Evolutionary conservation across 1,140 invertebrate species (phyloP), one percentile per base, ranked within the genome.

Genomic region (Nixonia krombeini): DNA sequence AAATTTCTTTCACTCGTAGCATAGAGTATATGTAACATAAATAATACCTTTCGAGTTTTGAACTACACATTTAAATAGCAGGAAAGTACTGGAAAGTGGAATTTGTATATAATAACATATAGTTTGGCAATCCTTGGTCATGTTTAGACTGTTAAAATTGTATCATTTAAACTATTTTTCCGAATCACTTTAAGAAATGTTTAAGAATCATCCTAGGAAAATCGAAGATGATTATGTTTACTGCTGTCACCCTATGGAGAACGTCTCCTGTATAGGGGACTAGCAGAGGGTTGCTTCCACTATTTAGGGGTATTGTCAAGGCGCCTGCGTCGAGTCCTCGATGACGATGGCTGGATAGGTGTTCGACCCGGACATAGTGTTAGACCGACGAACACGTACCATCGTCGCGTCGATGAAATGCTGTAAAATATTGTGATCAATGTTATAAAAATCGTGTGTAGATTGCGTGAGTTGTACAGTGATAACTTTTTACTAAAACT

Each of bases 341-440:
- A 80, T 82, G 80, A 76, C 76, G 75, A 80, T 72, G 70, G 72
- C 71, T 70, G 76, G 75, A 74, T 80, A 80, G 80, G 78, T 80
- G 76, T 75, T 79, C 81, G 76, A 84, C 81, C 81, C 81, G 80
- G 82, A 80, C 80, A 77, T 76, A 84, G 81, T 83, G 67, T 57
- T 72, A 74, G 76, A 73, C 70, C 78, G 70, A 76, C 72, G 38
- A 51, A 72, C 72, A 74, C 61, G 53, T 52, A 56, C 61, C 56
- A 38, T 71, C 42, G 68, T 62, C 37, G 51, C 49, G 9, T 49
- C 45, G 56, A 40, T 9, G 45, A 53, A 52, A 21, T 17, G 28
- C 37, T 33, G 12, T n/a, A 10, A 18, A 28, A 7, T 21, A 41
- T 33, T 7, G 26, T 21, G 44, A 12, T 41, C 13, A 45, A 47